Percentiles rank a stretch among this genome's conserved stretches.
phyloP scores from a whole-genome alignment of 2,888 invertebrate species.

The Sinohyriopsis cumingii region DNA sequence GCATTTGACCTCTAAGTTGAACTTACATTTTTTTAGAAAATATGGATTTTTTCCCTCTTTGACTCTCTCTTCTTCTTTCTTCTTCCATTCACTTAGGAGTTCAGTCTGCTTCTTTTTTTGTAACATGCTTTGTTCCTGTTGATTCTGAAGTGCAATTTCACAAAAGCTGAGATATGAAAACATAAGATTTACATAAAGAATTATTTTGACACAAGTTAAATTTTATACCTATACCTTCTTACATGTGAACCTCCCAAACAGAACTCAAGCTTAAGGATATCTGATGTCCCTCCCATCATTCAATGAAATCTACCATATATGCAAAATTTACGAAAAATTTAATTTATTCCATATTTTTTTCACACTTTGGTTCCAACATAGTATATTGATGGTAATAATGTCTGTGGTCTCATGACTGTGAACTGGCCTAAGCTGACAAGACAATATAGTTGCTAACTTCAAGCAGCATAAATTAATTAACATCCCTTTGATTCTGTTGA shows the following conservation, averaged over 20 bases:
- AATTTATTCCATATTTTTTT: no score
- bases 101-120: conserved; percentile 77
- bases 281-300: neutral
- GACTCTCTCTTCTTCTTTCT: conserved; percentile 77
- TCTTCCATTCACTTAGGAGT: conserved; percentile 75
- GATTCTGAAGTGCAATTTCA: conserved; percentile 74
- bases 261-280: neutral
- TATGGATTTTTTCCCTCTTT: conserved; percentile 82
- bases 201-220: neutral
- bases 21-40: conserved; percentile 83
- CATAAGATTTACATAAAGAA: neutral
- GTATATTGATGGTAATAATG: no score
- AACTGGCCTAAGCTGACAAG: no score
- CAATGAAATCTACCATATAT: no score
- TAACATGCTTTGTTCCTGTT: conserved; percentile 82
- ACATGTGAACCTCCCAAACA: neutral
- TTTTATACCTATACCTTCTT: neutral
- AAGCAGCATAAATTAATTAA: no score
- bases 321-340: no score
- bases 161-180: neutral
- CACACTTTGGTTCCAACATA: no score
- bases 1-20: neutral
- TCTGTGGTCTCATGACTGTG: no score
- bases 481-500: no score
- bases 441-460: no score